phyloP scores from a whole-genome alignment of 1,140 invertebrate genomes.

The Sycophila sp. region DNA sequence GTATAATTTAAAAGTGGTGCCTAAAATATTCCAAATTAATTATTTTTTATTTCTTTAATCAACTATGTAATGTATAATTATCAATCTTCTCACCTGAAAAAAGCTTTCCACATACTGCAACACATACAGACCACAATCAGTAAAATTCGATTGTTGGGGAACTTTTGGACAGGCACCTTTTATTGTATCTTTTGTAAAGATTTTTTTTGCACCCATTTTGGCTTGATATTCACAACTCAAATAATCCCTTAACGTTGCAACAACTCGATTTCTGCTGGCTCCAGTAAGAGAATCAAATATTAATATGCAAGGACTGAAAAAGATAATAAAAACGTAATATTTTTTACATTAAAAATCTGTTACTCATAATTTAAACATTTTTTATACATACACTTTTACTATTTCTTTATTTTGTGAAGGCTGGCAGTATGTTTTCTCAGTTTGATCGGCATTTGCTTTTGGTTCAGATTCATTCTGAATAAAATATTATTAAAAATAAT shows the following conservation, averaged over 20 bases:
- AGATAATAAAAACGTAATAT: neutral
- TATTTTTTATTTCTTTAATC: too few relatives aligned
- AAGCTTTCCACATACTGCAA: slow-evolving; percentile 97
- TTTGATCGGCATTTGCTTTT: slow-evolving; percentile 27
- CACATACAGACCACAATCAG: slow-evolving; percentile 95
- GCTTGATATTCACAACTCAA: slow-evolving; percentile 88
- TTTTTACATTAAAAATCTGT: neutral
- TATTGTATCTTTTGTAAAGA: slow-evolving; percentile 83
- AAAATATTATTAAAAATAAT: slow-evolving; percentile 24
- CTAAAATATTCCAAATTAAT: slow-evolving; percentile 61
- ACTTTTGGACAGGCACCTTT: slow-evolving; percentile 87
- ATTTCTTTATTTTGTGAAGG: slow-evolving; percentile 36
- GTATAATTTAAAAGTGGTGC: slow-evolving; percentile 78
- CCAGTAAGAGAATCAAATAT: slow-evolving; percentile 94
- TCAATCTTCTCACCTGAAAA: slow-evolving; percentile 76
- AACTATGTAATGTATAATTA: too few relatives aligned
- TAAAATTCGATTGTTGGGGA: slow-evolving; percentile 96
- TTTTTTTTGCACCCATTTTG: slow-evolving; percentile 73
- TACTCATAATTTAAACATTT: slow-evolving; percentile 1
- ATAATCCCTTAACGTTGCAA: slow-evolving; percentile 89
- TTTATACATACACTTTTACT: slow-evolving; percentile 51
- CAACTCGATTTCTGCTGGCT: slow-evolving; percentile 80
- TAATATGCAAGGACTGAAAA: slow-evolving; percentile 82
- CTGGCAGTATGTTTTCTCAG: slow-evolving; percentile 23
- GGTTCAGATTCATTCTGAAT: slow-evolving; percentile 52